Evolutionary conservation across 2,888 invertebrate species (phyloP).

Genomic region (Perizoma affinitatum): DNA sequence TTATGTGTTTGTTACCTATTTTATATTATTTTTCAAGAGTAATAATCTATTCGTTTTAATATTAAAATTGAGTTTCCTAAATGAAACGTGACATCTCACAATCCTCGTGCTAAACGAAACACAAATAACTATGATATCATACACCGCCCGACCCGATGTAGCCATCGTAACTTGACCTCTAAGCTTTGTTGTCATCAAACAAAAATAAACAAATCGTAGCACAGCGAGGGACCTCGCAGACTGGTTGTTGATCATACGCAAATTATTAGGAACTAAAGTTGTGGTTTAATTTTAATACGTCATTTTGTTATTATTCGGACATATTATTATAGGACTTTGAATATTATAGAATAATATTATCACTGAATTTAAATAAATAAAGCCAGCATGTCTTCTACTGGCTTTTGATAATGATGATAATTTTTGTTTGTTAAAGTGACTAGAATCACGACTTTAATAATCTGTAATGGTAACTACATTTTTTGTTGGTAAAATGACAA

Average conservation of each 20-base stretch:
- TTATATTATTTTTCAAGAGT: background rate
- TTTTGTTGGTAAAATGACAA: no score
- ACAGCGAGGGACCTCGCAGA: conserved; percentile 36
- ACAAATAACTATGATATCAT: conserved; percentile 54
- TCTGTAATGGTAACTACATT: no score
- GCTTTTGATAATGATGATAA: no score
- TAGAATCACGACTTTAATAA: no score
- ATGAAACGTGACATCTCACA: conserved; percentile 24
- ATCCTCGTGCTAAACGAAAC: conserved; percentile 26
- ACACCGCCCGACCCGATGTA: conserved; percentile 16
- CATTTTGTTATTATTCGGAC: conserved; percentile 27
- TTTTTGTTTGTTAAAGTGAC: no score
- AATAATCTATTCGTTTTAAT: background rate
- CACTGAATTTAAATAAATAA: no score
- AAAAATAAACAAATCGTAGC: conserved; percentile 26
- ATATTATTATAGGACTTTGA: no score
- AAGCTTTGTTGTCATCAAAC: conserved; percentile 24
- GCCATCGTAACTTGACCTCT: conserved; percentile 39
- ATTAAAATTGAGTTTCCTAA: conserved; percentile 10
- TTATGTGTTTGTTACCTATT: no score
- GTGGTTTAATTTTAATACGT: conserved; percentile 51
- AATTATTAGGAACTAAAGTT: conserved; percentile 47
- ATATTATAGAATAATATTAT: no score
- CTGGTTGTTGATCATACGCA: conserved; percentile 42
- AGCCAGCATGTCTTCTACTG: no score